A percentile compares a stretch with the other conserved stretches of the same genome.
phyloP scores from a whole-genome alignment of 2,113 vertebrate species.

The Myodes glareolus region DNA sequence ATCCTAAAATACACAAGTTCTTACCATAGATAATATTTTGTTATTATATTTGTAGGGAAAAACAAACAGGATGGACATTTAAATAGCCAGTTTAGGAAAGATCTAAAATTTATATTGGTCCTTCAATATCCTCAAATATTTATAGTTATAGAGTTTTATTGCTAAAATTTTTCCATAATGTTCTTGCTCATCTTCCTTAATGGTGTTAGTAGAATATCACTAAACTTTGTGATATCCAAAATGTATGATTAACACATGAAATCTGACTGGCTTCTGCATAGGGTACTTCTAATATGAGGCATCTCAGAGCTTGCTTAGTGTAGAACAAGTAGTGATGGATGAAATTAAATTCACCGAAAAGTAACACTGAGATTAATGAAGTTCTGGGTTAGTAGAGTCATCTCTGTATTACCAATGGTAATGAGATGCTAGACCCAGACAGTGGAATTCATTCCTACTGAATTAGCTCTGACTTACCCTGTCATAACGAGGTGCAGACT shows the following conservation, averaged over 20 bases:
- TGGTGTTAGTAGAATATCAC: slow-evolving; percentile 25
- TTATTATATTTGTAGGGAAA: slow-evolving; percentile 18
- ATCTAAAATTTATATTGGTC: slow-evolving; percentile 30
- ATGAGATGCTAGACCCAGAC: slow-evolving; percentile 7
- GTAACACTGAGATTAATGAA: slow-evolving; percentile 3
- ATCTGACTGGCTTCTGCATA: slow-evolving; percentile 36
- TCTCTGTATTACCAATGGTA: slow-evolving; percentile 12
- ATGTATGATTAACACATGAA: background rate
- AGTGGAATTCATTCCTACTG: slow-evolving; percentile 16
- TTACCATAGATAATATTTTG: slow-evolving; percentile 6
- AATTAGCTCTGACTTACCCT: slow-evolving; percentile 25
- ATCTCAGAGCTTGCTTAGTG: background rate
- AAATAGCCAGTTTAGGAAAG: slow-evolving; percentile 43
- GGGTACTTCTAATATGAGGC: background rate
- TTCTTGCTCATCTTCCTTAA: slow-evolving; percentile 16
- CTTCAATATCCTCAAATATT: slow-evolving; percentile 39
- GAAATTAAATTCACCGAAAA: slow-evolving; percentile 13
- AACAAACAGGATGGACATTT: slow-evolving; percentile 33
- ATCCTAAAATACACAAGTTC: slow-evolving; percentile 20
- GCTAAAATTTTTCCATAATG: slow-evolving; percentile 17
- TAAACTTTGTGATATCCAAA: slow-evolving; percentile 52
- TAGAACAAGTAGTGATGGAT: background rate
- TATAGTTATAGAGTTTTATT: slow-evolving; percentile 26
- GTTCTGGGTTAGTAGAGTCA: slow-evolving; percentile 38
- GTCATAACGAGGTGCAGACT: slow-evolving; percentile 18